phyloP scores from a whole-genome alignment of 2,113 vertebrate species.

The Actenoides hombroni region DNA sequence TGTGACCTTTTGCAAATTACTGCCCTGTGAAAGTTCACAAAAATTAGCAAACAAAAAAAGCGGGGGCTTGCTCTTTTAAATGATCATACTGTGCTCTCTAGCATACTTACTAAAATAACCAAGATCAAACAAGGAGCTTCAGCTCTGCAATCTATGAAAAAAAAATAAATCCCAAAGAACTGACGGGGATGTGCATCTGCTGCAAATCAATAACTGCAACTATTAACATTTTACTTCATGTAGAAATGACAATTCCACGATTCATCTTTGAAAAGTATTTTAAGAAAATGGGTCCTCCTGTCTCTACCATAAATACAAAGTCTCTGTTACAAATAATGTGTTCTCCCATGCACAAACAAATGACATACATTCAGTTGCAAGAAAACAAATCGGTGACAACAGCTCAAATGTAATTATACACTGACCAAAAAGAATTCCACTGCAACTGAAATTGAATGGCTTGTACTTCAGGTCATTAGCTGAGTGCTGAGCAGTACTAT shows the following conservation, averaged over 20 bases:
- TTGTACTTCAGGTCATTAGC: not conserved
- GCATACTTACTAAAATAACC: not conserved
- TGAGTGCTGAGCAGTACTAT: not conserved
- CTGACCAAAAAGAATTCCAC: not conserved
- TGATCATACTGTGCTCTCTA: not conserved
- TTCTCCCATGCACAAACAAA: not conserved
- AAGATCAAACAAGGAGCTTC: not conserved
- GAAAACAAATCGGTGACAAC: not conserved
- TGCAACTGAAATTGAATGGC: not conserved
- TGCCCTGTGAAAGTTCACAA: not conserved
- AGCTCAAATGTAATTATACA: not conserved
- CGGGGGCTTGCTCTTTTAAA: not conserved
- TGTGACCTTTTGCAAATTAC: not conserved
- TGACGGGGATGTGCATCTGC: not conserved
- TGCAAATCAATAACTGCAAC: not conserved
- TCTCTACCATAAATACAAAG: not conserved
- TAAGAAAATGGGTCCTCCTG: not conserved
- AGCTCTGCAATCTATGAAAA: not conserved
- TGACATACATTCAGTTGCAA: not conserved
- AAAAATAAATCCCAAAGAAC: not conserved
- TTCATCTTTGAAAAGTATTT: not conserved
- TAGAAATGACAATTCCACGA: not conserved
- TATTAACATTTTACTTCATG: not conserved
- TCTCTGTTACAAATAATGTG: not conserved
- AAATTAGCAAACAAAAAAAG: conserved; percentile 13